phyloP scores from a whole-genome alignment of 2,888 invertebrate species.

The Caenorhabditis panamensis region DNA sequence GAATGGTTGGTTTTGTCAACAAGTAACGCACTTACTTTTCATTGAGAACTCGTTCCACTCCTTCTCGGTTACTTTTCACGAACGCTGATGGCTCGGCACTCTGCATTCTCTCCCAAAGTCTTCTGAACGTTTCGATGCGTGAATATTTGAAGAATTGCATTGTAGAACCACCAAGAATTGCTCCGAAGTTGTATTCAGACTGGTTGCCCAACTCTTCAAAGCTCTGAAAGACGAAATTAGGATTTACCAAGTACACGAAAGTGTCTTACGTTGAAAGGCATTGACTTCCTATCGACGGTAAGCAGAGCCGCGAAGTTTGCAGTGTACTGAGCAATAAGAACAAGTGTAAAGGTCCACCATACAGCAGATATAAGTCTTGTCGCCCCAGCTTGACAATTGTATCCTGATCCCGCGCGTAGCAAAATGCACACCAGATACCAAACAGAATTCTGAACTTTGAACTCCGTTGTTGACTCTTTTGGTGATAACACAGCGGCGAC shows the following conservation, averaged over 20 bases:
- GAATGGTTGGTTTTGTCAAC: neutral
- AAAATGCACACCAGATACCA: slow-evolving; percentile 85
- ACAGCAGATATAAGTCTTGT: slow-evolving; percentile 67
- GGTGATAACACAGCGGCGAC: slow-evolving; percentile 83
- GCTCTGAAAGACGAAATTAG: slow-evolving; percentile 64
- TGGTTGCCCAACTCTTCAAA: slow-evolving; percentile 93
- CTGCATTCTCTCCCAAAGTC: slow-evolving; percentile 82
- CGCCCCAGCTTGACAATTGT: slow-evolving; percentile 88
- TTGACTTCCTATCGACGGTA: slow-evolving; percentile 89
- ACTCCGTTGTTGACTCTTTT: slow-evolving; percentile 81
- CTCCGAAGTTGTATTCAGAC: slow-evolving; percentile 93
- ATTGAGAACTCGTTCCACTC: slow-evolving; percentile 89
- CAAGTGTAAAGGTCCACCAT: slow-evolving; percentile 99
- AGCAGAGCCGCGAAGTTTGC: slow-evolving; percentile 97
- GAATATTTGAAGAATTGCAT: slow-evolving; percentile 88
- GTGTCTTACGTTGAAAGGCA: slow-evolving; percentile 82
- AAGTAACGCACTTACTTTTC: slow-evolving; percentile 86
- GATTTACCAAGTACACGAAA: neutral
- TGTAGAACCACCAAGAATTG: slow-evolving; percentile 93
- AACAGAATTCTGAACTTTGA: slow-evolving; percentile 73
- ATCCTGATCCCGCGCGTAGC: slow-evolving; percentile 95
- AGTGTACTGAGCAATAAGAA: slow-evolving; percentile 98
- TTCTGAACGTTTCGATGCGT: slow-evolving; percentile 82
- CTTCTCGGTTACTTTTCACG: slow-evolving; percentile 92
- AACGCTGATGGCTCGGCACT: slow-evolving; percentile 87